These are phyloP conservation scores for Pongo abelii DNA, from an alignment of 2,113 vertebrate genomes.

Conservation along the genomic window DNA sequence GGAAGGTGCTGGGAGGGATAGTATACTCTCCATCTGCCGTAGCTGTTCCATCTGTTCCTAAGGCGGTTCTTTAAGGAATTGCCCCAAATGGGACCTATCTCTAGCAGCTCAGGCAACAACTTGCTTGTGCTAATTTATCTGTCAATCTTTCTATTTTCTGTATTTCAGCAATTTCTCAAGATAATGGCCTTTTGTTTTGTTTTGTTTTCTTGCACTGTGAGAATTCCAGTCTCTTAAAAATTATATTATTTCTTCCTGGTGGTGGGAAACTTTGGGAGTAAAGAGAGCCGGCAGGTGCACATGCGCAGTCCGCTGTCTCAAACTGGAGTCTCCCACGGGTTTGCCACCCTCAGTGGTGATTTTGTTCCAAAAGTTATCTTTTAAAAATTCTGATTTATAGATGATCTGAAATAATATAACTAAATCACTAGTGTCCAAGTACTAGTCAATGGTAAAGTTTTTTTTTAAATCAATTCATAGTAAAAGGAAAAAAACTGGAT, in stretches of 20 bases:
- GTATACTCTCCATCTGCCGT: background rate
- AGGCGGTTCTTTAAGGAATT: background rate
- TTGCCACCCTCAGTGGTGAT: background rate
- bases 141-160: background rate
- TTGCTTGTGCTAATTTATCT: background rate
- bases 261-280: background rate
- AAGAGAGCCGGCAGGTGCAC: no score
- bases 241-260: background rate
- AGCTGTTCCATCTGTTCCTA: background rate
- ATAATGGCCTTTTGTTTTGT: background rate
- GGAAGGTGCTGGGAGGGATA: background rate
- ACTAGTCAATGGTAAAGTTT: background rate
- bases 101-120: background rate
- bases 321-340: background rate
- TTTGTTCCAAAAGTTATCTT: constrained; percentile 1
- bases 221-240: background rate
- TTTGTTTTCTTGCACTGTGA: background rate
- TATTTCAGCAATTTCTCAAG: background rate
- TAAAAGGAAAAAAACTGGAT: background rate
- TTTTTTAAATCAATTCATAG: background rate
- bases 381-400: background rate
- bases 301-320: background rate
- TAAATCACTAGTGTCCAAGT: background rate
- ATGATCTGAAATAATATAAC: background rate
- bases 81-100: background rate